Base-by-base conservation (phyloP, 2,888 invertebrate species). In the Venusia cambrica region DNA sequence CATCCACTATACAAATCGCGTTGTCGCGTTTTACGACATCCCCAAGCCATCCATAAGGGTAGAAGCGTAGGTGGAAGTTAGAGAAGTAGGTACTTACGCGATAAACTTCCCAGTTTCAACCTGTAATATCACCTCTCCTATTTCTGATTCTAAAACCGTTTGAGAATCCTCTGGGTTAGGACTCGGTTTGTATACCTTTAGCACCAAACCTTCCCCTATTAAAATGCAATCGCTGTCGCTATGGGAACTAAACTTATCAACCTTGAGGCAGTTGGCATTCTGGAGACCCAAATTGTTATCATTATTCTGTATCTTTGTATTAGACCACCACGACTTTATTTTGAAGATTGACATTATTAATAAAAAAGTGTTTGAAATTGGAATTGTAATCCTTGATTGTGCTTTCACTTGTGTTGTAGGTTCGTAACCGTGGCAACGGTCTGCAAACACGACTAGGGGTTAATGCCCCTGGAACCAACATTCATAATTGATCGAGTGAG, bases 321-420 rank as follows among this genome's bases (percentile, higher is more conserved):
- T 92, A 7, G 92, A 89, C 97, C 98, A 98, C 92, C 96, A 95
- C 57, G 94, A 93, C 62, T 95, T 91, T 4, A 94, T 91, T 88
- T 96, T 97, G 69, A 98, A 98, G 57, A 98, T 85, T 1, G 98
- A 98, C 98, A 98, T 98, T 45, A n/a, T n/a, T n/a, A n/a, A n/a
- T n/a, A n/a, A n/a, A n/a, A n/a, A n/a, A n/a, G n/a, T n/a, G n/a
- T n/a, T n/a, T n/a, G n/a, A n/a, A n/a, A n/a, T n/a, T n/a, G n/a
- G n/a, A n/a, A n/a, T n/a, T n/a, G n/a, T n/a, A n/a, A n/a, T n/a
- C n/a, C n/a, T n/a, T n/a, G n/a, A n/a, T n/a, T n/a, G n/a, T n/a
- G n/a, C n/a, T n/a, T n/a, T n/a, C n/a, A n/a, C n/a, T n/a, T n/a
- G n/a, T n/a, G n/a, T n/a, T n/a, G n/a, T n/a, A n/a, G n/a, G n/a